phyloP scores from a whole-genome alignment of 2,113 vertebrate species.

The Cyphomyrus plagiostoma region DNA sequence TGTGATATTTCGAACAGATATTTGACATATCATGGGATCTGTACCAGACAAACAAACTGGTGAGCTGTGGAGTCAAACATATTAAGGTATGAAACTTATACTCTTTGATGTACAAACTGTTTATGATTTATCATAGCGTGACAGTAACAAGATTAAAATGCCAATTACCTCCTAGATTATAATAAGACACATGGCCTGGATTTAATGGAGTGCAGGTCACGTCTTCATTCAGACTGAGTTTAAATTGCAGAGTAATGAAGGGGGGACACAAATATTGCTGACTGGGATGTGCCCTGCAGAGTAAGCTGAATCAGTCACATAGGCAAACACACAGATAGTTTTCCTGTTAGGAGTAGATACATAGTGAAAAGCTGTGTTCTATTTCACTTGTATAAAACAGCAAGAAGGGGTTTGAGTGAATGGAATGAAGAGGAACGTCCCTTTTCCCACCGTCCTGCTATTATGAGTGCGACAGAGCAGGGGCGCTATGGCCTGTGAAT shows the following conservation, averaged over 20 bases:
- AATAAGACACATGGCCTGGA: not conserved
- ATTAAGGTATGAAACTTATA: constrained; percentile 69
- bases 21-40: constrained; percentile 89
- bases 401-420: constrained; percentile 21
- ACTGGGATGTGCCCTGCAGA: not conserved
- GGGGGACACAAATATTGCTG: not conserved
- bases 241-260: not conserved
- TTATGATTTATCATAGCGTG: not conserved
- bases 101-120: not conserved
- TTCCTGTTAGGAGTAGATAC: not conserved
- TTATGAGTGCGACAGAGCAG: constrained; percentile 38
- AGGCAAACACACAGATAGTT: not conserved
- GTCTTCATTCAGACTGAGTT: not conserved
- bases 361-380: not conserved
- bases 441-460: constrained; percentile 13
- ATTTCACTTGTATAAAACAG: constrained; percentile 38
- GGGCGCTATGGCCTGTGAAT: constrained; percentile 8
- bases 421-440: not conserved
- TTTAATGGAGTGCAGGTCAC: not conserved
- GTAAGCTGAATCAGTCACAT: not conserved
- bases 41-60: constrained; percentile 80
- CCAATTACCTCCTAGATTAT: not conserved
- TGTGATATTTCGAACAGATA: constrained; percentile 60
- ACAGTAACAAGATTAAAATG: not conserved
- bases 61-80: constrained; percentile 85